Conservation (phyloP, 1,140 invertebrate genomes). For the Heliothis subflexa region DNA sequence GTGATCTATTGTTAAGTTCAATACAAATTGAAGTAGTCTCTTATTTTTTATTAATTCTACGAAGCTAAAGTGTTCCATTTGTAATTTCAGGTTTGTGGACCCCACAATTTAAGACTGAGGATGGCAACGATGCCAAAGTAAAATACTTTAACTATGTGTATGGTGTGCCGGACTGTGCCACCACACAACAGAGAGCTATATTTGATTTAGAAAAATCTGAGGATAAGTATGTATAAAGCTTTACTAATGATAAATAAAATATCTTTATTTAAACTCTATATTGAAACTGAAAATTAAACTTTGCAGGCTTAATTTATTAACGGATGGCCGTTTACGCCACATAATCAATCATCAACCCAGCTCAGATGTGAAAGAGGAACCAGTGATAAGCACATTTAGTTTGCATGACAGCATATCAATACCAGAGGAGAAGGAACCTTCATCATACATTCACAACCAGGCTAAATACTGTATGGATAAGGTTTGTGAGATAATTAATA, state of each 20-base stretch:
- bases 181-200: conserved; percentile 90
- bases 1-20: neutral
- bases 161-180: conserved; percentile 90
- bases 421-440: conserved; percentile 84
- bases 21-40: neutral
- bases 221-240: conserved; percentile 77
- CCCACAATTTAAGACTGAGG: conserved; percentile 88
- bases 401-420: conserved; percentile 77
- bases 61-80: neutral
- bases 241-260: neutral
- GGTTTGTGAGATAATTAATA: conserved; percentile 72
- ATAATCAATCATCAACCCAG: conserved; percentile 88
- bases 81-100: conserved; percentile 85
- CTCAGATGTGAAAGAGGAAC: conserved; percentile 84
- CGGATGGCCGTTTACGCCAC: conserved; percentile 90
- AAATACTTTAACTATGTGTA: conserved; percentile 87
- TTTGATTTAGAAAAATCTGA: conserved; percentile 87
- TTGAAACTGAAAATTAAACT: conserved; percentile 1
- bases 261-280: neutral
- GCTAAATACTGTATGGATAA: conserved; percentile 93
- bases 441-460: conserved; percentile 90
- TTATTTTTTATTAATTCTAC: neutral
- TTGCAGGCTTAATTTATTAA: conserved; percentile 88
- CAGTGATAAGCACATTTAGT: conserved; percentile 69
- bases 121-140: conserved; percentile 85